phyloP scores from a whole-genome alignment of 1,140 invertebrate species.

The Zeugodacus cucurbitae region DNA sequence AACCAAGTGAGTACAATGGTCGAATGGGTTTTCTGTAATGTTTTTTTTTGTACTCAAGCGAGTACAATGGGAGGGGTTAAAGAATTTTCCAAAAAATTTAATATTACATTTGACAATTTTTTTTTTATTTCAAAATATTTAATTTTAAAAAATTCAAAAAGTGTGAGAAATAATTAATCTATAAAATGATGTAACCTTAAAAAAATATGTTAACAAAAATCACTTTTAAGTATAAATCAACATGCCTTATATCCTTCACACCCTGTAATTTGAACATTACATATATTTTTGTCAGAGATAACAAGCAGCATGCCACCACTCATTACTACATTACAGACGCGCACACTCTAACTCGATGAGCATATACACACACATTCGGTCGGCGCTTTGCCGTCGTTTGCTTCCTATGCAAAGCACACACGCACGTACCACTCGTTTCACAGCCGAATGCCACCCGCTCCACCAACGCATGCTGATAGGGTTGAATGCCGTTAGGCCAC shows the following conservation, averaged over 20 bases:
- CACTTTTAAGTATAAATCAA: no score
- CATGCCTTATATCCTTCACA: background rate
- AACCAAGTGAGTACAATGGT: no score
- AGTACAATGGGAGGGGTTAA: no score
- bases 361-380: background rate
- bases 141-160: no score
- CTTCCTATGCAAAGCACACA: background rate
- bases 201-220: no score
- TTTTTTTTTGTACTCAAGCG: no score
- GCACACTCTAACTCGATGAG: background rate
- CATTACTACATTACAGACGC: background rate
- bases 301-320: slow-evolving; percentile 40
- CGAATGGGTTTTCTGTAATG: no score
- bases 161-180: no score
- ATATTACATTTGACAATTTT: no score
- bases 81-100: no score
- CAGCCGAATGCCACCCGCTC: background rate
- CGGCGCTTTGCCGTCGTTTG: background rate
- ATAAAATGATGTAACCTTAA: no score
- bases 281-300: slow-evolving; percentile 43
- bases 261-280: slow-evolving; percentile 38
- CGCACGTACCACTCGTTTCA: background rate
- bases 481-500: background rate
- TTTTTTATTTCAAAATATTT: no score
- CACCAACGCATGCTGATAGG: background rate